Evolutionary conservation across 2,888 invertebrate species (phyloP), one percentile per base, ranked within the genome.

Genomic region (Brachypalpus laphriformis): DNA sequence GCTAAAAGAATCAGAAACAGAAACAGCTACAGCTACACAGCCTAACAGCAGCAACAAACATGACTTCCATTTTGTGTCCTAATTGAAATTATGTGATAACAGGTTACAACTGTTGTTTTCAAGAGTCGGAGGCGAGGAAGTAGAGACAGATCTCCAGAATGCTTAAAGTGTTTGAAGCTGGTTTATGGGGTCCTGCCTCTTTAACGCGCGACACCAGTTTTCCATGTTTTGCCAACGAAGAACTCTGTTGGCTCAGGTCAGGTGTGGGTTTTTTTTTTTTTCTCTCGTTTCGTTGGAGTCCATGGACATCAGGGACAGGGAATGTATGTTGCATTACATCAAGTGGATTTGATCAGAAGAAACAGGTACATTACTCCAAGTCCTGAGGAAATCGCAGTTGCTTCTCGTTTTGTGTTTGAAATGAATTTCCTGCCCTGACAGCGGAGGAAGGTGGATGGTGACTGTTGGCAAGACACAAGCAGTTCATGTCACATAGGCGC

Each of bases 71-170:
- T 85, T 85, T 85, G 85, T 85, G 85, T 85, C 85, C 85, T 85
- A 85, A 85, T 85, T 85, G 85, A 85, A 85, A 85, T 85, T 85
- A 85, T 85, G 85, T 85, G 85, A 85, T 85, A 85, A 85, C 85
- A 85, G 85, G 81, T 85, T 85, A 85, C 85, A 85, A 81, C 81
- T 80, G 85, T 85, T 85, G 81, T 85, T 85, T 65, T 47, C 47
- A 28, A 59, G 82, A 66, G 51, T 28, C 65, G 18, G 49, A 25
- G 28, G 7, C 20, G 34, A 20, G n/a, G n/a, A n/a, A n/a, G n/a
- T n/a, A n/a, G 25, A 34, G 16, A 51, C 68, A 75, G 22, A 70
- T 83, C 68, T 71, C 65, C 65, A 65, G 83, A 57, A 72, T 51
- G 74, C 75, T 70, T 47, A 66, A 85, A 85, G 85, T 85, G 85